Evolutionary conservation across 1,140 invertebrate species (phyloP).

Genomic region (Heliconius congener): DNA sequence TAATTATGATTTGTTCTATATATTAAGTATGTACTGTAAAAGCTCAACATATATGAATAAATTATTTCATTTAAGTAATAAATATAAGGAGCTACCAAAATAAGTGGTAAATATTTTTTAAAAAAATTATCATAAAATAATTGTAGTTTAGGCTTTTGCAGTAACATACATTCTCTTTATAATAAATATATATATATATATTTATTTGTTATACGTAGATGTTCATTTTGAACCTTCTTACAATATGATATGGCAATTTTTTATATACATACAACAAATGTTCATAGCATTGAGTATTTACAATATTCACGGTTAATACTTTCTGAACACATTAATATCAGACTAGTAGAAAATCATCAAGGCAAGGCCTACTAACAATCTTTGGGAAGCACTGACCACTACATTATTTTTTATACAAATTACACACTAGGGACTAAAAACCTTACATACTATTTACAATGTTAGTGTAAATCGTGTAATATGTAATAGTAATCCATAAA

Average conservation of each 20-base stretch:
- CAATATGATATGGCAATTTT: neutral
- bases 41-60: too few relatives aligned
- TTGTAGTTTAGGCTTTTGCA: too few relatives aligned
- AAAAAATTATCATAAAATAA: too few relatives aligned
- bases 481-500: too few relatives aligned
- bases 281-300: neutral
- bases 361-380: constrained; percentile 20
- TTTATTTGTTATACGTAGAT: too few relatives aligned
- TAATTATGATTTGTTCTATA: too few relatives aligned
- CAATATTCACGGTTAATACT: neutral
- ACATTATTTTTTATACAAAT: neutral
- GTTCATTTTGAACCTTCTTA: neutral
- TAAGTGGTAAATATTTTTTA: too few relatives aligned
- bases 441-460: neutral
- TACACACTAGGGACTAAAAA: neutral
- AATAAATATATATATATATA: neutral
- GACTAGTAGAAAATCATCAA: neutral
- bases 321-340: neutral
- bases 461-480: too few relatives aligned
- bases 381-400: constrained; percentile 25
- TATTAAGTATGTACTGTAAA: too few relatives aligned
- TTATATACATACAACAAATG: neutral
- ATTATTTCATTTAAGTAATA: neutral
- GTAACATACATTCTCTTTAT: too few relatives aligned
- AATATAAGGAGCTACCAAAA: too few relatives aligned